These are phyloP conservation scores for Pipistrellus pipistrellus DNA, from an alignment of 2,797 vertebrate genomes.

Conservation along the genomic window DNA sequence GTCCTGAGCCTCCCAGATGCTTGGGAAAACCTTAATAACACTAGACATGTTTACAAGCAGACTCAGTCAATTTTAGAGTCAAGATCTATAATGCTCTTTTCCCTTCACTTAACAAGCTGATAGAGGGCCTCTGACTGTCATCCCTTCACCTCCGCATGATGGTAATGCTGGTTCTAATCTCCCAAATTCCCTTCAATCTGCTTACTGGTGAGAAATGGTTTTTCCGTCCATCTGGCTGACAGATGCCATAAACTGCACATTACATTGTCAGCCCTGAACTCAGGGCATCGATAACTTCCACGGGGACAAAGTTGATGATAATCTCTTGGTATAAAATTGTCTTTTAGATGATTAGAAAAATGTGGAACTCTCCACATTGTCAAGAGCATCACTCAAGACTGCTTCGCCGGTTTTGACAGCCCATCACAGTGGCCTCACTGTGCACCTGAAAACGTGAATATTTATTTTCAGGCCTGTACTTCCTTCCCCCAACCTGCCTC, in stretches of 20 bases:
- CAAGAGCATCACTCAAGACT: conserved; percentile 41
- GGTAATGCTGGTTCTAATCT: conserved; percentile 72
- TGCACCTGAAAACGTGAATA: accelerated
- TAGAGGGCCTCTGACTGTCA: conserved; percentile 45
- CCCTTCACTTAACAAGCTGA: conserved; percentile 45
- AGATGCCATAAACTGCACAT: conserved; percentile 71
- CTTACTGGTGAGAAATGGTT: conserved; percentile 65
- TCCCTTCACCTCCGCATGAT: not conserved
- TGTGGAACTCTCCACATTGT: conserved; percentile 39
- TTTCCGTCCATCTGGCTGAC: conserved; percentile 51
- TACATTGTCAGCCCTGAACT: conserved; percentile 75
- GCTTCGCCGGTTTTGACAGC: not conserved
- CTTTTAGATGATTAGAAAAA: conserved; percentile 73
- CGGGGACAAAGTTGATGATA: conserved; percentile 50
- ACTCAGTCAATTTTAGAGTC: conserved; percentile 51
- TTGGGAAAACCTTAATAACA: not conserved
- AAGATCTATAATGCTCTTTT: not conserved
- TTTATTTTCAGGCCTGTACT: not conserved
- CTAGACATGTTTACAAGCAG: not conserved
- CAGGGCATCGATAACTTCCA: conserved; percentile 66
- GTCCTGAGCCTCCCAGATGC: not conserved
- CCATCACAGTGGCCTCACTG: not conserved
- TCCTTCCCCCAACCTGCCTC: not conserved
- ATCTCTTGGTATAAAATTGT: conserved; percentile 69
- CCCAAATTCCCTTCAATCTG: conserved; percentile 66